These are phyloP conservation scores for Reinhardtius hippoglossoides DNA, from an alignment of 2,113 vertebrate genomes.

Conservation along the genomic window DNA sequence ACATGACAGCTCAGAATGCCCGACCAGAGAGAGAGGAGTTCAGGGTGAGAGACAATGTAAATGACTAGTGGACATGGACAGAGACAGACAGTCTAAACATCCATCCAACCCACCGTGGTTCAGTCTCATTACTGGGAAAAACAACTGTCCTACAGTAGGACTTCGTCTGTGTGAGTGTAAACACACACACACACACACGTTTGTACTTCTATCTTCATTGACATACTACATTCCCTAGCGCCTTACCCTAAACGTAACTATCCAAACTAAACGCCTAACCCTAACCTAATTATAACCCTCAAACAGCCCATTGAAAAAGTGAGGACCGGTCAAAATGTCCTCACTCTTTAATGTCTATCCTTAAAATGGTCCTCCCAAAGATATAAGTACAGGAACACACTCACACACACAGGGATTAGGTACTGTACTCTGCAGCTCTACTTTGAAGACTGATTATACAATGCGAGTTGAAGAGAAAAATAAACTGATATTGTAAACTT, in stretches of 20 bases:
- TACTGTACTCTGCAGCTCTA: background rate
- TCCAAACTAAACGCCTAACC: no score
- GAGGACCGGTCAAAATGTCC: no score
- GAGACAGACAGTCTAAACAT: constrained; percentile 53
- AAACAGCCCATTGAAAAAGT: no score
- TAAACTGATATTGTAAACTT: no score
- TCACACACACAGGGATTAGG: background rate
- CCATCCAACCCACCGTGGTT: constrained; percentile 10
- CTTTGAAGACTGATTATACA: background rate
- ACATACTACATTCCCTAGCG: no score
- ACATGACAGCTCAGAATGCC: constrained; percentile 31
- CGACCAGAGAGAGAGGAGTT: background rate
- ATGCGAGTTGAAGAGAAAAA: constrained; percentile 12
- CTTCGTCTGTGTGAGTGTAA: background rate
- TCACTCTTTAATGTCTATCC: no score
- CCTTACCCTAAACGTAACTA: no score
- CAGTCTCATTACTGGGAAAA: constrained; percentile 50
- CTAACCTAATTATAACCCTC: no score
- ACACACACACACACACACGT: no score
- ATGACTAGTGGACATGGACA: constrained; percentile 23
- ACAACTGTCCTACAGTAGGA: background rate
- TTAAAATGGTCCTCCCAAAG: no score
- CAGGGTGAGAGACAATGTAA: constrained; percentile 18
- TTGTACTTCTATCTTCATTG: no score
- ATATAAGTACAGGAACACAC: no score